Evolutionary conservation across 2,113 vertebrate genomes (phyloP).

Genomic region (Ahaetulla prasina): DNA sequence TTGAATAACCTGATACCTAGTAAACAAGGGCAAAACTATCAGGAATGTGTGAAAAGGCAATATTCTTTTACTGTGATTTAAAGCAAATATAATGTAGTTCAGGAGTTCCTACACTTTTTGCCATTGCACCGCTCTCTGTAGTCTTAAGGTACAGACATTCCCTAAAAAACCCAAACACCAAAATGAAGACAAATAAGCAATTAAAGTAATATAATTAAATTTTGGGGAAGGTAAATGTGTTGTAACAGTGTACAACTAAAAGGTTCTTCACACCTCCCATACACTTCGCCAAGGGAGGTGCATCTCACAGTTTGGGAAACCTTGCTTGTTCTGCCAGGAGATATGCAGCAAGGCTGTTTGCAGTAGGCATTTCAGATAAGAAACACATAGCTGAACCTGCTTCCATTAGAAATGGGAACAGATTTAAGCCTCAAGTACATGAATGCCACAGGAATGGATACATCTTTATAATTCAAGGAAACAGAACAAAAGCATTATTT

Average conservation of each 20-base stretch:
- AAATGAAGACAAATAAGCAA: neutral
- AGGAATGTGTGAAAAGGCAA: neutral
- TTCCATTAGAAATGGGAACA: slow-evolving; percentile 30
- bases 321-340: slow-evolving; percentile 1
- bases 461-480: slow-evolving; percentile 53
- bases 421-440: slow-evolving; percentile 27
- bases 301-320: neutral
- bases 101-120: neutral
- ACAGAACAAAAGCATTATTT: slow-evolving; percentile 61
- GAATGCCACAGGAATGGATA: slow-evolving; percentile 28
- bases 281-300: neutral
- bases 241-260: neutral
- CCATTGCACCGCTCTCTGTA: neutral
- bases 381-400: slow-evolving; percentile 11
- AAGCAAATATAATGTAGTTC: neutral
- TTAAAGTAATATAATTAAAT: neutral
- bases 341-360: slow-evolving; percentile 49
- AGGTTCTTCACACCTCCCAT: neutral
- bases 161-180: neutral
- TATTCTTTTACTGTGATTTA: neutral
- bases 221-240: neutral
- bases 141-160: neutral
- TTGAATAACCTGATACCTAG: neutral
- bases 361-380: neutral
- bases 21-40: neutral